Percentiles rank a stretch among this genome's conserved stretches.
These are phyloP conservation scores for Onychomys torridus DNA, from an alignment of 2,797 vertebrate genomes.

Conservation along the genomic window DNA sequence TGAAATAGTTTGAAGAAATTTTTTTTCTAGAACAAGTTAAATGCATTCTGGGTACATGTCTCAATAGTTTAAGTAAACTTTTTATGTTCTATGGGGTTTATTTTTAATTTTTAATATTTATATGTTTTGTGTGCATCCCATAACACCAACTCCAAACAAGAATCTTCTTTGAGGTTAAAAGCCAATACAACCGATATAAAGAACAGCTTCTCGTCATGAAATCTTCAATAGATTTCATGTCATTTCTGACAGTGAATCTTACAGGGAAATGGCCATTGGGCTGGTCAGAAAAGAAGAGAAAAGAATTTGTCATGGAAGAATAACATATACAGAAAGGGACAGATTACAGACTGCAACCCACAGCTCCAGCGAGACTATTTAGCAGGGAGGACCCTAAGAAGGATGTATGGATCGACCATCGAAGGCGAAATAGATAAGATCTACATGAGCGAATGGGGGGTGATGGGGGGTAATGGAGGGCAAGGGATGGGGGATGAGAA, in stretches of 20 bases:
- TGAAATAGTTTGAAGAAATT: not conserved
- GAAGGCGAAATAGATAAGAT: no score
- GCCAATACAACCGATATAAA: not conserved
- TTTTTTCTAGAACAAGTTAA: constrained; percentile 35
- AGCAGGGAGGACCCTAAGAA: no score
- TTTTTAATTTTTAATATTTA: not conserved
- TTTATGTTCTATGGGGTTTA: not conserved
- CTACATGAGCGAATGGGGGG: no score
- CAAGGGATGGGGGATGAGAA: no score
- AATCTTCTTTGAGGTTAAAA: not conserved
- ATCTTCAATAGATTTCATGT: not conserved
- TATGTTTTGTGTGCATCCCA: not conserved
- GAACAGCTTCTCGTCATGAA: not conserved
- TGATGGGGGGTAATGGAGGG: no score
- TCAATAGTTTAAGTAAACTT: not conserved
- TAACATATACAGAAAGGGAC: not conserved
- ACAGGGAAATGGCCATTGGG: not conserved
- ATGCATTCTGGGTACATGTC: not conserved
- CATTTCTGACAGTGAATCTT: not conserved
- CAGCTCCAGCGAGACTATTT: no score
- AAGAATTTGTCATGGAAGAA: not conserved
- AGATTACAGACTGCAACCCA: no score
- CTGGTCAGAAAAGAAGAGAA: not conserved
- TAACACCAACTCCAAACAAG: not conserved
- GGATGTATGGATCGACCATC: no score